Conservation (phyloP, 2,797 vertebrate genomes). For the Vespertilio murinus region DNA sequence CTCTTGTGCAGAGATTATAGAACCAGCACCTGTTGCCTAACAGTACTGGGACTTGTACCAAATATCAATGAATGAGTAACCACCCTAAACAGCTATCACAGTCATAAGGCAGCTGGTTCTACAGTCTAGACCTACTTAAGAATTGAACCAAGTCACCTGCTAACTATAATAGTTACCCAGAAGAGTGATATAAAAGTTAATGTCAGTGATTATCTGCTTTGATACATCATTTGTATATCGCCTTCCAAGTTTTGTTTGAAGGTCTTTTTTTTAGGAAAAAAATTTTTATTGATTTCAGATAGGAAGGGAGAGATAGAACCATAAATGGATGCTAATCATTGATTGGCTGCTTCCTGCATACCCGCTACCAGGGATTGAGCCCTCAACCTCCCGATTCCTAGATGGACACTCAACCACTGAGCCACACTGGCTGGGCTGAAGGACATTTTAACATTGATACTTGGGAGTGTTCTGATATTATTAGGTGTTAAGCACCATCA, state of each 20-base stretch:
- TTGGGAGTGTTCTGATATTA: neutral
- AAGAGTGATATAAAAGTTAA: conserved; percentile 61
- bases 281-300: too few species aligned
- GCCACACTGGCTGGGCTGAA: neutral
- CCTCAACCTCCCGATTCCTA: too few species aligned
- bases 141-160: conserved; percentile 66
- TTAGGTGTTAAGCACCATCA: neutral
- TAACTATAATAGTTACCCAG: conserved; percentile 49
- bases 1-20: conserved; percentile 70
- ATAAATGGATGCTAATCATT: too few species aligned
- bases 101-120: conserved; percentile 61
- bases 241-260: conserved; percentile 36
- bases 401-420: too few species aligned
- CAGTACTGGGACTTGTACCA: conserved; percentile 71
- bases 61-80: conserved; percentile 76
- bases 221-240: neutral
- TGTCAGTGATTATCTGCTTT: conserved; percentile 62
- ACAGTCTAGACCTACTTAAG: conserved; percentile 60
- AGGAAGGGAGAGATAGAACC: too few species aligned
- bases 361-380: too few species aligned
- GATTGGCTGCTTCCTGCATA: too few species aligned
- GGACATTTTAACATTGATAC: conserved; percentile 10
- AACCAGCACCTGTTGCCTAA: conserved; percentile 75
- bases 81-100: conserved; percentile 54
- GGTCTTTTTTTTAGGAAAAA: neutral